Evolutionary conservation across 2,888 invertebrate species (phyloP).

Genomic region (Pristionchus maxplancki): DNA sequence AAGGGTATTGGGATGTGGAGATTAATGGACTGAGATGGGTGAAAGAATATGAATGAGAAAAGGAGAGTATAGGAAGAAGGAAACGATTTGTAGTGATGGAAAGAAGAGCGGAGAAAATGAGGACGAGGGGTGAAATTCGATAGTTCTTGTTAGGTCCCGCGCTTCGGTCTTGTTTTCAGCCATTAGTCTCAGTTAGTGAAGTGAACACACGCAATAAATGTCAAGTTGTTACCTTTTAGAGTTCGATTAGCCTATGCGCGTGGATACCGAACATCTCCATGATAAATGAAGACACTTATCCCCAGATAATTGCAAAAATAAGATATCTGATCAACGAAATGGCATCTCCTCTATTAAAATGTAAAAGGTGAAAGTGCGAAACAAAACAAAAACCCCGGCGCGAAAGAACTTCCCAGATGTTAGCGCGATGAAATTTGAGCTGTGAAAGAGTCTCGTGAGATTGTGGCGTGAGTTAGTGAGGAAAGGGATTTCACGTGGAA

Average conservation of each 20-base stretch:
- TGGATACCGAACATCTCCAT: too few relatives aligned
- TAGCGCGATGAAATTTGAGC: conserved; percentile 7
- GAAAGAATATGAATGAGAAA: neutral
- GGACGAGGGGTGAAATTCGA: neutral
- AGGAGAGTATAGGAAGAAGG: neutral
- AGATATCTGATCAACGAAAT: too few relatives aligned
- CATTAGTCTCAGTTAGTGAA: neutral
- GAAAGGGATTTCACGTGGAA: neutral
- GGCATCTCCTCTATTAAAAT: too few relatives aligned
- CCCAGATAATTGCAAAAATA: too few relatives aligned
- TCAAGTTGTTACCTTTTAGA: too few relatives aligned
- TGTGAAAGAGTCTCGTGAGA: neutral
- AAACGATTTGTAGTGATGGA: neutral
- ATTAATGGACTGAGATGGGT: neutral
- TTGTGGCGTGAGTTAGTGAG: neutral
- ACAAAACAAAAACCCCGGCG: neutral
- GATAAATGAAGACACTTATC: too few relatives aligned
- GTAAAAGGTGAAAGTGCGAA: too few relatives aligned
- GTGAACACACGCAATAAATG: neutral
- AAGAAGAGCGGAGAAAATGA: neutral
- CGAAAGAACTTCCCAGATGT: neutral
- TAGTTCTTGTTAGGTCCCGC: conserved; percentile 16
- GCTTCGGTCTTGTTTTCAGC: neutral
- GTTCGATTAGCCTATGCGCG: too few relatives aligned
- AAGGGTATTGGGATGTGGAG: neutral